A percentile compares a stretch with the other conserved stretches of the same genome.
Conservation (phyloP, 2,113 vertebrate species). For the Ophthalmolycus amberensis region DNA sequence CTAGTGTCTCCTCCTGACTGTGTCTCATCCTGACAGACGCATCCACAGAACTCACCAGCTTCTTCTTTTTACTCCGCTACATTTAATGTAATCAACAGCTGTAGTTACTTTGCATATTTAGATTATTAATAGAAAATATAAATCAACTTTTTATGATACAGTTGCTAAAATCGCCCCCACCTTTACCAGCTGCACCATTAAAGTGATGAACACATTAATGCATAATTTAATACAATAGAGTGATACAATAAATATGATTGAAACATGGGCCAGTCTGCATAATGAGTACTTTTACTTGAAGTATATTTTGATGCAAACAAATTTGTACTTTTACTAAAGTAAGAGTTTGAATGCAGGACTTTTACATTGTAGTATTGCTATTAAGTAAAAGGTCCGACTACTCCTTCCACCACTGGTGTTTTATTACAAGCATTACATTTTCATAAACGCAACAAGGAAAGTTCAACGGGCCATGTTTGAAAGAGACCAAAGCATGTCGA, state of each 20-base stretch:
- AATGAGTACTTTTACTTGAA: no score
- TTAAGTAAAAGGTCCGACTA: not conserved
- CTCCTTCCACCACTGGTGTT: not conserved
- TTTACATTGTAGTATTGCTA: not conserved
- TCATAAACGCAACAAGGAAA: conserved; percentile 5
- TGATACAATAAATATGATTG: not conserved
- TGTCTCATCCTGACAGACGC: not conserved
- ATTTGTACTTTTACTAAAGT: not conserved
- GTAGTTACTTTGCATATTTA: not conserved
- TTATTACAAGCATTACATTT: not conserved
- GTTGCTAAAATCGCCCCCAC: not conserved
- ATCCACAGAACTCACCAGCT: not conserved
- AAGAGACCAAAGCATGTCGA: not conserved
- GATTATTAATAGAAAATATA: not conserved
- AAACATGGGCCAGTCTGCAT: no score
- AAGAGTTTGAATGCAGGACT: not conserved
- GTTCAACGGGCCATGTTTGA: not conserved
- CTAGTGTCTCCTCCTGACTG: conserved; percentile 16
- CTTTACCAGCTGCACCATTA: not conserved
- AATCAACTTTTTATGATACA: not conserved
- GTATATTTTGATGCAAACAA: not conserved
- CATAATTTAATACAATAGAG: not conserved
- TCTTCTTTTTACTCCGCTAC: not conserved
- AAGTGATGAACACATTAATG: not conserved
- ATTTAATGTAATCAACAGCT: not conserved